Conservation (phyloP, 2,888 invertebrate genomes). For the Chrysolina americana region DNA sequence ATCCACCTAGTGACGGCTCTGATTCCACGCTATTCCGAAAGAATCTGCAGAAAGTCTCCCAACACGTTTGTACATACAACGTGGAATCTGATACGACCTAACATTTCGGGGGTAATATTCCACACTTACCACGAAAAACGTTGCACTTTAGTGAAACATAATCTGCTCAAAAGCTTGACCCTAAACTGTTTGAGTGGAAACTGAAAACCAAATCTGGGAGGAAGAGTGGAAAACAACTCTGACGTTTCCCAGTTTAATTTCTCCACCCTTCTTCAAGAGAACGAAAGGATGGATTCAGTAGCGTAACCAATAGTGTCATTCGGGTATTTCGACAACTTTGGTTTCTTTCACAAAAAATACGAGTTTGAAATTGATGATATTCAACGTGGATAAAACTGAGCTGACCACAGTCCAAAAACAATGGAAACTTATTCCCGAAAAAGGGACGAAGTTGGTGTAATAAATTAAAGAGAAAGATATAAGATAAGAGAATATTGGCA, state of each 20-base stretch:
- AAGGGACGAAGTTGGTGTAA: too few species aligned
- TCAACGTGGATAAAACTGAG: too few species aligned
- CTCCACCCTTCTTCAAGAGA: background rate
- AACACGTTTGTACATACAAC: constrained; percentile 35
- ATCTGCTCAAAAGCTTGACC: constrained; percentile 48
- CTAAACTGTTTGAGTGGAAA: constrained; percentile 43
- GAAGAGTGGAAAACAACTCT: constrained; percentile 13
- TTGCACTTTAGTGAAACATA: constrained; percentile 46
- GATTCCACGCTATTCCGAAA: constrained; percentile 23
- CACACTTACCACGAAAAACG: constrained; percentile 41
- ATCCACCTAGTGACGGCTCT: too few species aligned
- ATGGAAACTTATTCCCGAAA: too few species aligned
- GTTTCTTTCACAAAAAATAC: too few species aligned
- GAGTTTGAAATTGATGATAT: too few species aligned
- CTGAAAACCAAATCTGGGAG: constrained; percentile 23
- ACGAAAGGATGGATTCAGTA: background rate
- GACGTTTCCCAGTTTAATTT: background rate
- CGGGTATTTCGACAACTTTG: too few species aligned
- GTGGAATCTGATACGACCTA: constrained; percentile 35
- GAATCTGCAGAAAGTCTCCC: constrained; percentile 1
- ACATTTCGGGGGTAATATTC: constrained; percentile 39
- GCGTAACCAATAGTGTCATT: too few species aligned
- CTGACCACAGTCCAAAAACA: too few species aligned
- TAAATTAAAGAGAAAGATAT: too few species aligned
- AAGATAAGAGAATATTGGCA: too few species aligned